phyloP scores from a whole-genome alignment of 2,888 invertebrate species.

The Meandrusa payeni region DNA sequence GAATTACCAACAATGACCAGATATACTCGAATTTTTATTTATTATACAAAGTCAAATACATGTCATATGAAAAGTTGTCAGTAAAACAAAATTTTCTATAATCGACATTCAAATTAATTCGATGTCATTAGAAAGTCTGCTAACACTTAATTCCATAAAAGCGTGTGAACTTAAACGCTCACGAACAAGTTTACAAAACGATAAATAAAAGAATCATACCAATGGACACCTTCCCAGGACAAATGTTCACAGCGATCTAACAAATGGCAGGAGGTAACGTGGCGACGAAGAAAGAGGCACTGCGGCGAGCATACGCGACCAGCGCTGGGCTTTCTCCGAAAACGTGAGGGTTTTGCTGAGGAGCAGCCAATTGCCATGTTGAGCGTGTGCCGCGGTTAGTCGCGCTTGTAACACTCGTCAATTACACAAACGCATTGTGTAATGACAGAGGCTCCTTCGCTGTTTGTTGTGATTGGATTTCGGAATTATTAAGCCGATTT shows the following conservation, averaged over 20 bases:
- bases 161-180: too few species aligned
- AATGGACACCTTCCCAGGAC: neutral
- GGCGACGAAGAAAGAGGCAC: constrained; percentile 6
- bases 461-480: too few species aligned
- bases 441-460: too few species aligned
- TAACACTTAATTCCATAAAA: too few species aligned
- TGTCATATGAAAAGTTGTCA: neutral
- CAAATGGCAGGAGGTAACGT: constrained; percentile 5
- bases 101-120: too few species aligned
- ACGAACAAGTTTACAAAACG: too few species aligned
- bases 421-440: constrained; percentile 19
- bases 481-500: too few species aligned
- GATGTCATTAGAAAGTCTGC: too few species aligned
- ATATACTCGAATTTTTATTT: too few species aligned
- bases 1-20: too few species aligned
- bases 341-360: constrained; percentile 20
- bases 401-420: constrained; percentile 3
- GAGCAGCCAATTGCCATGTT: constrained; percentile 14
- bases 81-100: neutral
- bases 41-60: too few species aligned
- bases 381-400: constrained; percentile 6
- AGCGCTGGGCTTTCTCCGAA: constrained; percentile 15
- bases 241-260: neutral
- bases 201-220: constrained; percentile 5
- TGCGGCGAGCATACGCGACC: neutral